Conservation (phyloP, 2,797 vertebrate species). For the Sebastiscus albofasciatus region DNA sequence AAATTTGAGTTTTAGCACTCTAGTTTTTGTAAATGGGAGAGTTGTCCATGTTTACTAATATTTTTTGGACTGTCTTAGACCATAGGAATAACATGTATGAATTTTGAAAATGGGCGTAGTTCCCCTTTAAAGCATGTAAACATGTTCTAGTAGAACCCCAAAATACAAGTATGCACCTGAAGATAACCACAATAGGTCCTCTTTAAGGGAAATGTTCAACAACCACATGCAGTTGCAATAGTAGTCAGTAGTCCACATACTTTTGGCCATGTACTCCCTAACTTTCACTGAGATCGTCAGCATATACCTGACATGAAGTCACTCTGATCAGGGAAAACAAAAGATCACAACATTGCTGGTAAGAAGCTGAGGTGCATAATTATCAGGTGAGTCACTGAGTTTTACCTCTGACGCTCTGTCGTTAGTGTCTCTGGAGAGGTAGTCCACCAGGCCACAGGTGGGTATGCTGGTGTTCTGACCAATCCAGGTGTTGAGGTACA, state of each 20-base stretch:
- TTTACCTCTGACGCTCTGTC: conserved; percentile 93
- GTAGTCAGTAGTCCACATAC: neutral
- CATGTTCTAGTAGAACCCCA: too few relatives aligned
- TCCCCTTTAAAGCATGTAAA: too few relatives aligned
- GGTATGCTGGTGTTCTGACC: conserved; percentile 93
- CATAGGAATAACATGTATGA: rapidly evolving
- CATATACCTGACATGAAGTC: neutral
- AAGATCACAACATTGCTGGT: neutral
- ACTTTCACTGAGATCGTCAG: neutral
- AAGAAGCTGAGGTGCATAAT: neutral
- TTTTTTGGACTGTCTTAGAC: too few relatives aligned
- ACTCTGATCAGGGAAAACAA: neutral
- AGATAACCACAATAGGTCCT: too few relatives aligned
- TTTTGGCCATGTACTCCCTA: neutral
- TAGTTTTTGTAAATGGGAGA: rapidly evolving
- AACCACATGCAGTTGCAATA: neutral
- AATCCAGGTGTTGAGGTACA: conserved; percentile 93
- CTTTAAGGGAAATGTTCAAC: neutral
- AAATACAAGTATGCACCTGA: too few relatives aligned
- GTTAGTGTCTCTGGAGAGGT: conserved; percentile 85
- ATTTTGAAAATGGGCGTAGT: too few relatives aligned
- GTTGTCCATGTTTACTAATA: rapidly evolving
- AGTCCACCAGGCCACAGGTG: conserved; percentile 92
- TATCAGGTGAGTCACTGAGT: neutral
- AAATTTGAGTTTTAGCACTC: rapidly evolving